Conservation (phyloP, 1,140 invertebrate genomes). For the Aphelenchoides fujianensis region DNA sequence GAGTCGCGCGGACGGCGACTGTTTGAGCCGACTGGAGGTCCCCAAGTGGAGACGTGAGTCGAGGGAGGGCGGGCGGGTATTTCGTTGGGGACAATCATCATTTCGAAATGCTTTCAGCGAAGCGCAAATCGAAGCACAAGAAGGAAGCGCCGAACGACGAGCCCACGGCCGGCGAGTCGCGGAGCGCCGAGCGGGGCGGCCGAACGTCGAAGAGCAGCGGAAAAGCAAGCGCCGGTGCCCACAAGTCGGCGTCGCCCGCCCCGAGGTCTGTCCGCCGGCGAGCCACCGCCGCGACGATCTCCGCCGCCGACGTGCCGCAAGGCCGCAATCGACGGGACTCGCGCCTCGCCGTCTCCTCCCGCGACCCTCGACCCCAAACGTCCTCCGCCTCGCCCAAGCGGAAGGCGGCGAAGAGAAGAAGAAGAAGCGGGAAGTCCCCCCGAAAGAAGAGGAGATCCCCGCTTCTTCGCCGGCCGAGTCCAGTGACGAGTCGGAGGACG, state of each 20-base stretch:
- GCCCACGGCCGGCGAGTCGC: neutral
- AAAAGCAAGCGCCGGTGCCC: neutral
- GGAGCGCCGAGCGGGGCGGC: neutral
- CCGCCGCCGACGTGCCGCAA: neutral
- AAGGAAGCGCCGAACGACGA: neutral
- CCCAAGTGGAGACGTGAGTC: constrained; percentile 47
- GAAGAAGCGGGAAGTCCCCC: neutral
- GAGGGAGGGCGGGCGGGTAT: neutral
- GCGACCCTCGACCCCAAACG: neutral
- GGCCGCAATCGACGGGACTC: neutral
- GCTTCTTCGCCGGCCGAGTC: neutral
- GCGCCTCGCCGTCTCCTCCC: neutral
- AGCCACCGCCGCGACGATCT: neutral
- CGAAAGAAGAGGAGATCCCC: too few species aligned
- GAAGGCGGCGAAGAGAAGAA: neutral
- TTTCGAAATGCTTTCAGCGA: constrained; percentile 6
- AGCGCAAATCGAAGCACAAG: neutral
- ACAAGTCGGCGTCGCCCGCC: constrained; percentile 6
- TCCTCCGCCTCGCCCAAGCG: neutral
- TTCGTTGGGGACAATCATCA: neutral
- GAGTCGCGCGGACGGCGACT: constrained; percentile 9
- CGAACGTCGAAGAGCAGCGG: neutral
- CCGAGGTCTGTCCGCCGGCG: neutral
- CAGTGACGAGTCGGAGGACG: neutral
- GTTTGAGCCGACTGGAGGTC: constrained; percentile 40